phyloP scores from a whole-genome alignment of 2,113 vertebrate genomes.

The Glaucomys volans region DNA sequence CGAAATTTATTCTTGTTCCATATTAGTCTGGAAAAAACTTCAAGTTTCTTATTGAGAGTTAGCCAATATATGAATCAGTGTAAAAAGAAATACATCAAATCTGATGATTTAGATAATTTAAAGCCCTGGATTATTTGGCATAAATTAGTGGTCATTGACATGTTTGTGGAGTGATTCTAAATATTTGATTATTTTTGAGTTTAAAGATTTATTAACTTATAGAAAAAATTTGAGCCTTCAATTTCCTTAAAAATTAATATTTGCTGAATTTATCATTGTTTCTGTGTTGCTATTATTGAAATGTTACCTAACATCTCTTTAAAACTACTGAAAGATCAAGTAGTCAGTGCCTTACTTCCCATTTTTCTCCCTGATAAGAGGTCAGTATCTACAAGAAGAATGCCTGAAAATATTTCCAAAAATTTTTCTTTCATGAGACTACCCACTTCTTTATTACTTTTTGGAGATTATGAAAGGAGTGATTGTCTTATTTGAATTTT shows the following conservation, averaged over 20 bases:
- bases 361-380: background rate
- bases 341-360: background rate
- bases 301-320: background rate
- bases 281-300: background rate
- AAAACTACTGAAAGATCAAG: background rate
- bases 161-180: background rate
- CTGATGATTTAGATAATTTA: background rate
- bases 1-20: background rate
- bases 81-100: background rate
- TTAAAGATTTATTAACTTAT: background rate
- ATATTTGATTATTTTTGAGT: background rate
- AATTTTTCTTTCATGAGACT: background rate
- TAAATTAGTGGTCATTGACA: background rate
- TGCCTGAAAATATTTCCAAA: constrained; percentile 25
- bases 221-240: background rate
- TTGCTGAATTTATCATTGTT: constrained; percentile 21
- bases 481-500: constrained; percentile 1
- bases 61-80: background rate
- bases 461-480: constrained; percentile 34
- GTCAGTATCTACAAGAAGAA: background rate
- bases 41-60: background rate
- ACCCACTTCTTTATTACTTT: constrained; percentile 1
- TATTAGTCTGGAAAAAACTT: background rate
- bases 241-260: constrained; percentile 26
- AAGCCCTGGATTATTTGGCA: background rate